Evolutionary conservation across 2,113 vertebrate genomes (phyloP).

Genomic region (Perca schrenkii): DNA sequence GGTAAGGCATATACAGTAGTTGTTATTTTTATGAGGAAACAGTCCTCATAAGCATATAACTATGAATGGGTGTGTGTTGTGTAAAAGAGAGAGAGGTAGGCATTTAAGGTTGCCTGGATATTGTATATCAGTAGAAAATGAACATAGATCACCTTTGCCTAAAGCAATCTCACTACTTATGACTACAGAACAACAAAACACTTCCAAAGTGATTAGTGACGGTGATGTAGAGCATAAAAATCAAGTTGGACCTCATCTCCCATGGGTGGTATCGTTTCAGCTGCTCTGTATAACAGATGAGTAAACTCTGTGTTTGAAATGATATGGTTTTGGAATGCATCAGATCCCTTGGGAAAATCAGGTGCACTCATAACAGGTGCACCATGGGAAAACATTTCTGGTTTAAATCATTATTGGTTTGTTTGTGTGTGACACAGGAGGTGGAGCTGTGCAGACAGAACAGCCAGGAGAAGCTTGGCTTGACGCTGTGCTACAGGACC

Average conservation of each 20-base stretch:
- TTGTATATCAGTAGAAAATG: conserved; percentile 12
- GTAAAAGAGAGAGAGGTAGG: not conserved
- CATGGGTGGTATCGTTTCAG: conserved; percentile 6
- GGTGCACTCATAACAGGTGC: not conserved
- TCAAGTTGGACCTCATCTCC: conserved; percentile 10
- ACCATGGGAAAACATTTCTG: not conserved
- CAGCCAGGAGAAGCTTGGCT: conserved; percentile 94
- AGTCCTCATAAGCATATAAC: not conserved
- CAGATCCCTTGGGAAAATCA: not conserved
- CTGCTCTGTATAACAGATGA: conserved; percentile 13
- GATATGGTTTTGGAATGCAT: conserved; percentile 14
- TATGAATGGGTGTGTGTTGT: not conserved
- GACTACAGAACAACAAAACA: conserved; percentile 10
- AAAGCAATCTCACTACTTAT: conserved; percentile 10
- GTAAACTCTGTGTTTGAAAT: not conserved
- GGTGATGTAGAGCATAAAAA: conserved; percentile 1
- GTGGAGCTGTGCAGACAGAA: conserved; percentile 90
- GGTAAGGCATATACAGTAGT: not conserved
- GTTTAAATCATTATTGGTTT: not conserved
- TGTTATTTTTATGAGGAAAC: not conserved
- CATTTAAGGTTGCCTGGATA: not conserved
- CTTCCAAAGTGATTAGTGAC: conserved; percentile 23
- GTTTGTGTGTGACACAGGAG: conserved; percentile 83
- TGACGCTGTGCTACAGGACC: conserved; percentile 96
- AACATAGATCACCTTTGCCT: not conserved